phyloP scores from a whole-genome alignment of 1,140 invertebrate species.

The Delia radicum region DNA sequence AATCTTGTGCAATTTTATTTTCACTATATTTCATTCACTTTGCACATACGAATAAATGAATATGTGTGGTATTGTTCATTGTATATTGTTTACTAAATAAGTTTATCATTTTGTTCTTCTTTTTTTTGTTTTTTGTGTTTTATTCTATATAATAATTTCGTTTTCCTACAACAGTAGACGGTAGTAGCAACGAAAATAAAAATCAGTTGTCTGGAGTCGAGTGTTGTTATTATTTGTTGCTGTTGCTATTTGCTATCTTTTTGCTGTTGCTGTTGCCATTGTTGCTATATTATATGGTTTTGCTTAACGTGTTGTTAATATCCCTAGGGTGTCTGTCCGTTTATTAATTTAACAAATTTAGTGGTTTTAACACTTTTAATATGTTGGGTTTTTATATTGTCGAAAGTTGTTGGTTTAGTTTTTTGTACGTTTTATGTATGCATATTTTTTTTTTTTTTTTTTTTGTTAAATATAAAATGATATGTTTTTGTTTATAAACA shows the following conservation, averaged over 20 bases:
- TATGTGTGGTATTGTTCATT: not conserved
- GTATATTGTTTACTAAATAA: not conserved
- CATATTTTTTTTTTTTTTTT: not conserved
- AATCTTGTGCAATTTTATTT: not conserved
- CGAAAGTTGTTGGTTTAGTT: not conserved
- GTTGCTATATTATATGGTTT: not conserved
- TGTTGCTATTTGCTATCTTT: not conserved
- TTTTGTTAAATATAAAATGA: no score
- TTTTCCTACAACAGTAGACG: not conserved
- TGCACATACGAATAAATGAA: not conserved
- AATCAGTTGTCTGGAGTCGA: not conserved
- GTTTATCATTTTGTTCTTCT: constrained; percentile 3
- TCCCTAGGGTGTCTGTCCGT: constrained; percentile 19
- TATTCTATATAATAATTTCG: no score
- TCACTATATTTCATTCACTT: not conserved
- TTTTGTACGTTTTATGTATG: not conserved
- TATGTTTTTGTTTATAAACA: no score
- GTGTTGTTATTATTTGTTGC: not conserved
- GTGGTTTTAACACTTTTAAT: constrained; percentile 23
- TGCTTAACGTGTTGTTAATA: constrained; percentile 6
- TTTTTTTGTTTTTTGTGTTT: no score
- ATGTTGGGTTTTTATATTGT: constrained; percentile 6
- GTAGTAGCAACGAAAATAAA: not conserved
- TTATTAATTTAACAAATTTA: constrained; percentile 24
- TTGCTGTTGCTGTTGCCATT: not conserved